Conservation (phyloP, 2,113 vertebrate genomes). For the Salvelinus alpinus region DNA sequence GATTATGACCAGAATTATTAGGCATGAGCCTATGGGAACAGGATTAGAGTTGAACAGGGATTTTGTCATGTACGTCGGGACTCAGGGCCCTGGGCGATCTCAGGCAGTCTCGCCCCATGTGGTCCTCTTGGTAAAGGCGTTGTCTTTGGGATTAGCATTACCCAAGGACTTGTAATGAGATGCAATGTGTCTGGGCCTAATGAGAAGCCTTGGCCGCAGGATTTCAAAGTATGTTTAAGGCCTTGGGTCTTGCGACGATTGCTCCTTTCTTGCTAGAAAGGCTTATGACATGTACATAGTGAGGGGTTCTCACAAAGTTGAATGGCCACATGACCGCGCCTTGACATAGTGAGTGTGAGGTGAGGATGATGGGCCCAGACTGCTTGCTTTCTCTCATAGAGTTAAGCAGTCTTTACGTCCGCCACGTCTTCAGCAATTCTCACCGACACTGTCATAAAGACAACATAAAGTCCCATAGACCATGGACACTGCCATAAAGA, state of each 20-base stretch:
- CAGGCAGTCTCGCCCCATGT: constrained; percentile 32
- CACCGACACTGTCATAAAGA: not conserved
- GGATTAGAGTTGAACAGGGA: constrained; percentile 43
- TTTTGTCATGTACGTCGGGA: constrained; percentile 31
- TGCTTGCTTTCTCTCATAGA: not conserved
- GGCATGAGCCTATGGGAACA: constrained; percentile 30
- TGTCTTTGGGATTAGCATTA: constrained; percentile 63
- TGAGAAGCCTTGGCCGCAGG: constrained; percentile 40
- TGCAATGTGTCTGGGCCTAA: constrained; percentile 59
- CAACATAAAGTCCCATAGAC: not conserved
- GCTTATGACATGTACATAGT: not conserved
- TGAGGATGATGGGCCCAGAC: not conserved
- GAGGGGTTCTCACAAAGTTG: not conserved
- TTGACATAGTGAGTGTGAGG: not conserved
- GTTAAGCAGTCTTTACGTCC: not conserved
- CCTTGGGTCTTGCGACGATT: not conserved
- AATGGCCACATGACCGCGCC: not conserved
- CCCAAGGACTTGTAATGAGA: constrained; percentile 57
- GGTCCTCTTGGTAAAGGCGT: constrained; percentile 58
- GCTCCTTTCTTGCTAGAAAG: not conserved
- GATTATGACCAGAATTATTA: constrained; percentile 48
- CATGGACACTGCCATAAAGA: no score
- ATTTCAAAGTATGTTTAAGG: constrained; percentile 25
- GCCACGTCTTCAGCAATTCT: not conserved
- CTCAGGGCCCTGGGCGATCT: constrained; percentile 25